Percentiles rank a stretch among this genome's conserved stretches.
Conservation (phyloP, 2,113 vertebrate genomes). For the Hippoglossus stenolepis region DNA sequence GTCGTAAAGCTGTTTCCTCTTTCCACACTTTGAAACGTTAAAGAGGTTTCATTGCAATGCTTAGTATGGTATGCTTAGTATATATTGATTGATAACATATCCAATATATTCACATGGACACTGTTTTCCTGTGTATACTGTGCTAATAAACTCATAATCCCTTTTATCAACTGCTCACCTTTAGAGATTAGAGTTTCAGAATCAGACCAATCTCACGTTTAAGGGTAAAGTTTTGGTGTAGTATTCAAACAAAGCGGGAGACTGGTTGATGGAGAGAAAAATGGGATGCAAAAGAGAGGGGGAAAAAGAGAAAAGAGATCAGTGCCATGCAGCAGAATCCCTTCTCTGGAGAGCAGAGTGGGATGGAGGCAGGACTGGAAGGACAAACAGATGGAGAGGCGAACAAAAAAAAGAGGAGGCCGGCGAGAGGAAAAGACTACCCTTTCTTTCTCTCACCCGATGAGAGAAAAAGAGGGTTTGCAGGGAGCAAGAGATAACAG, state of each 20-base stretch:
- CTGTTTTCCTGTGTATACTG: neutral
- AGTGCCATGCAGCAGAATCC: slow-evolving; percentile 55
- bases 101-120: neutral
- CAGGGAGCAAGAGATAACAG: slow-evolving; percentile 49
- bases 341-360: slow-evolving; percentile 61
- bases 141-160: neutral
- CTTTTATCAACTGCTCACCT: neutral
- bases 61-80: neutral
- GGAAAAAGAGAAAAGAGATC: slow-evolving; percentile 29
- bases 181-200: neutral
- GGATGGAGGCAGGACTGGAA: slow-evolving; percentile 61
- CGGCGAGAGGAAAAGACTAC: slow-evolving; percentile 47
- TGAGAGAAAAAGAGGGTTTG: slow-evolving; percentile 49
- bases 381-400: slow-evolving; percentile 69
- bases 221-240: neutral
- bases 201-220: neutral
- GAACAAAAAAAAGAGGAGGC: slow-evolving; percentile 51
- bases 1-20: neutral
- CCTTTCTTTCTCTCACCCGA: slow-evolving; percentile 53
- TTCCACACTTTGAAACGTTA: neutral
- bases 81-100: neutral
- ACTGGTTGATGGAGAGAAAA: neutral
- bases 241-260: neutral
- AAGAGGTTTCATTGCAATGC: neutral
- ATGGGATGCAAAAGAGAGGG: slow-evolving; percentile 8